Conservation (phyloP, 2,113 vertebrate genomes). For the Galbula dea region DNA sequence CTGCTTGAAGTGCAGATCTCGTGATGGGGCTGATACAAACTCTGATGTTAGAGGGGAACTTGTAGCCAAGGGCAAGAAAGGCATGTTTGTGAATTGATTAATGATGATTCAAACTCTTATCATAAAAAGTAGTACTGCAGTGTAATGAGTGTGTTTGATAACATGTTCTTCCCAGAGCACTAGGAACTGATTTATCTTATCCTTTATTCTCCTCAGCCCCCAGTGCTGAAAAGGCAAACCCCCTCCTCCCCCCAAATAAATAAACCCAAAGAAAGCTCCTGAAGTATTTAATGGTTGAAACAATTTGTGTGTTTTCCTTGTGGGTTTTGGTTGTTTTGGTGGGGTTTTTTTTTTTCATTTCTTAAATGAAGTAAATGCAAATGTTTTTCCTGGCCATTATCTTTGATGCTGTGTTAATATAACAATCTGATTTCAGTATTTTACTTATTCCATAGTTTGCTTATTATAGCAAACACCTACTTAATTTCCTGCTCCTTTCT, state of each 20-base stretch:
- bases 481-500: background rate
- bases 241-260: background rate
- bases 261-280: background rate
- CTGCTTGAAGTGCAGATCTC: background rate
- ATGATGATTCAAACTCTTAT: background rate
- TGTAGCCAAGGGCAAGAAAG: background rate
- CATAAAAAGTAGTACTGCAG: background rate
- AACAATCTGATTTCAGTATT: background rate
- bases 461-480: background rate
- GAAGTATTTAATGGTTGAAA: background rate
- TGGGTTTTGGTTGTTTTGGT: background rate
- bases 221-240: background rate
- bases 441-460: background rate
- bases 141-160: background rate
- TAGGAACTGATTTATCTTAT: background rate
- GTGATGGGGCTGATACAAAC: background rate
- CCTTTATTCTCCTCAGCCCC: background rate
- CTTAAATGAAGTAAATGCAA: background rate
- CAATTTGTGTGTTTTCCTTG: background rate
- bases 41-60: background rate
- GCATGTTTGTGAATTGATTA: conserved; percentile 5
- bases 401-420: background rate
- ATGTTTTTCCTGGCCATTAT: background rate
- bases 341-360: background rate
- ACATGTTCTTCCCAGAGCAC: background rate